Percentiles rank a stretch among this genome's conserved stretches.
phyloP scores from a whole-genome alignment of 2,113 vertebrate species.

The Rhinolophus sinicus region DNA sequence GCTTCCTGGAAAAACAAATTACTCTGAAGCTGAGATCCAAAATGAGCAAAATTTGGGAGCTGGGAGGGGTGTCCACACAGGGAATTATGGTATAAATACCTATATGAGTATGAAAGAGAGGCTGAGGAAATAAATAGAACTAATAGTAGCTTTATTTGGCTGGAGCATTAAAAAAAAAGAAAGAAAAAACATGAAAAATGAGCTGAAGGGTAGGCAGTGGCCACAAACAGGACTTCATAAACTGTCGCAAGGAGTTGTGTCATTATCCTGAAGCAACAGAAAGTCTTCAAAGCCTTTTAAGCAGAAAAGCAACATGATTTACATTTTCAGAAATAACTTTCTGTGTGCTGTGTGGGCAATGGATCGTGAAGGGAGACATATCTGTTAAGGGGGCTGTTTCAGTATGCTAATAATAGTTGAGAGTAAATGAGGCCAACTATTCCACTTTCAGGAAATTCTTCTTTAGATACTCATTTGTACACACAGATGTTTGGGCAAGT shows the following conservation, averaged over 20 bases:
- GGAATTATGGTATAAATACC: neutral
- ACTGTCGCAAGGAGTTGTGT: neutral
- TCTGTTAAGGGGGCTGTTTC: neutral
- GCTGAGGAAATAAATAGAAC: neutral
- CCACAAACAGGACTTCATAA: neutral
- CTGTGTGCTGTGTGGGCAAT: neutral
- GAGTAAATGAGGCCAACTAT: neutral
- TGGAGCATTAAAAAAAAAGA: neutral
- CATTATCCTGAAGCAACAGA: neutral
- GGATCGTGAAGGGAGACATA: neutral
- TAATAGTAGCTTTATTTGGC: neutral
- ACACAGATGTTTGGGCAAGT: neutral
- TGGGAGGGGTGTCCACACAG: neutral
- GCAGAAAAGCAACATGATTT: neutral
- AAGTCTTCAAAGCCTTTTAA: neutral
- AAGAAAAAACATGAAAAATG: neutral
- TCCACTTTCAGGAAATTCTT: neutral
- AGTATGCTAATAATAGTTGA: neutral
- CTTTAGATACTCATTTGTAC: neutral
- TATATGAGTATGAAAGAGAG: neutral
- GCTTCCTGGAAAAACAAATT: neutral
- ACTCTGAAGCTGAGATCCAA: neutral
- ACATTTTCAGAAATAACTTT: conserved; percentile 39
- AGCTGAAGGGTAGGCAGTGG: neutral
- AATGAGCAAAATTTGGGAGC: neutral